These are phyloP conservation scores for Acanthurus lineatus DNA, from an alignment of 2,797 vertebrate species.

Conservation along the genomic window DNA sequence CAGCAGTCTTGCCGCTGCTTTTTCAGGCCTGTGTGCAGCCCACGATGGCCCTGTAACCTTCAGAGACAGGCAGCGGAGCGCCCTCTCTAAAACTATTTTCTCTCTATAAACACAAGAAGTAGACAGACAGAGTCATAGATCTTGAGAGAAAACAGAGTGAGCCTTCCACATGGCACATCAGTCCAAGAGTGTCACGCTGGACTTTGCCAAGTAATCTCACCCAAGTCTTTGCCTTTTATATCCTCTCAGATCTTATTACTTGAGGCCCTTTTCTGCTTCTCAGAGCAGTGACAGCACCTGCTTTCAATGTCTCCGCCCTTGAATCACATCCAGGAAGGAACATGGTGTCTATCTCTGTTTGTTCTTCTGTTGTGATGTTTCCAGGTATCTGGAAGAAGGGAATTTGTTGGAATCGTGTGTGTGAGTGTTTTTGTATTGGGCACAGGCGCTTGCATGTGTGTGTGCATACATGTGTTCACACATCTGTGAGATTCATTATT, in stretches of 20 bases:
- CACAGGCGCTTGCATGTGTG: conserved; percentile 52
- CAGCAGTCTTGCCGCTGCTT: conserved; percentile 25
- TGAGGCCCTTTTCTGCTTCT: conserved; percentile 42
- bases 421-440: conserved; percentile 61
- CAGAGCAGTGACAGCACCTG: conserved; percentile 62
- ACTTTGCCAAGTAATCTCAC: conserved; percentile 55
- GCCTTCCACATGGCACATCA: conserved; percentile 45
- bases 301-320: conserved; percentile 30
- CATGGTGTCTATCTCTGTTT: conserved; percentile 54
- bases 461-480: conserved; percentile 47
- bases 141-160: conserved; percentile 54
- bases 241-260: conserved; percentile 54
- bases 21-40: conserved; percentile 15
- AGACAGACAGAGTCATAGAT: conserved; percentile 27
- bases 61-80: conserved; percentile 7
- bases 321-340: conserved; percentile 54
- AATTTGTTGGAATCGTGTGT: conserved; percentile 36
- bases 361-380: conserved; percentile 52
- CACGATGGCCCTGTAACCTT: conserved; percentile 13
- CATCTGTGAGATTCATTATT: conserved; percentile 82
- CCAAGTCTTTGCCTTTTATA: conserved; percentile 47
- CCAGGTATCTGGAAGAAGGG: conserved; percentile 41
- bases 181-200: conserved; percentile 38
- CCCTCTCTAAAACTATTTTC: conserved; percentile 32
- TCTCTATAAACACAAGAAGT: conserved; percentile 25